Percentiles rank a stretch among this genome's conserved stretches.
phyloP scores from a whole-genome alignment of 2,888 invertebrate species.

The Lasioglossum oenotherae region DNA sequence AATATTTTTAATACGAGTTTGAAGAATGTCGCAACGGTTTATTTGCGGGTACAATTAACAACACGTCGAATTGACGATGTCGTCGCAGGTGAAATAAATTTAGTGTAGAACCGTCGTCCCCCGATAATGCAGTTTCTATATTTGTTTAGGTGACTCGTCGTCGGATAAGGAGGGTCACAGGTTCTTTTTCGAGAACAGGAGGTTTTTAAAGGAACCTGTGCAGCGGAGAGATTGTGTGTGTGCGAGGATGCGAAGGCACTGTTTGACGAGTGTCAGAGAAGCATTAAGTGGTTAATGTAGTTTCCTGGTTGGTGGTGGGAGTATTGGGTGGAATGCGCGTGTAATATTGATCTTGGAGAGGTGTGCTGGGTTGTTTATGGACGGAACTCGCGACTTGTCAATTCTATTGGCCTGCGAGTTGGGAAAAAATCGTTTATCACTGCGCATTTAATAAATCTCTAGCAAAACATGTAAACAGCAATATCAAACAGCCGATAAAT shows the following conservation, averaged over 20 bases:
- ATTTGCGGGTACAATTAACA: constrained; percentile 40
- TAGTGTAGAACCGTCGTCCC: not conserved
- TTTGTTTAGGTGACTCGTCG: constrained; percentile 32
- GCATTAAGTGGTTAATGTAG: constrained; percentile 13
- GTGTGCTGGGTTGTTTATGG: not conserved
- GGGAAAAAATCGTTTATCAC: not conserved
- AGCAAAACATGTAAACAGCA: not conserved
- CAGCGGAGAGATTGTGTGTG: not conserved
- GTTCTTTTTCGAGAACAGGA: not conserved
- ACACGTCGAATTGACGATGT: constrained; percentile 22
- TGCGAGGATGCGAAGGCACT: not conserved
- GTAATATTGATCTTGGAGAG: not conserved
- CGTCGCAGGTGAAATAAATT: constrained; percentile 40
- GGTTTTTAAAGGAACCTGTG: constrained; percentile 1
- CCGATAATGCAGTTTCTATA: constrained; percentile 28
- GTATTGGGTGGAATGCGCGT: not conserved
- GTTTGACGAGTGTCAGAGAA: constrained; percentile 8
- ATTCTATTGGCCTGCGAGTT: not conserved
- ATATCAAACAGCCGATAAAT: not conserved
- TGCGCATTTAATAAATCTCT: not conserved
- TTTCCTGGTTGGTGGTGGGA: not conserved
- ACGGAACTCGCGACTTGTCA: not conserved
- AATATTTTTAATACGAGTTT: not conserved
- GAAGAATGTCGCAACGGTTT: constrained; percentile 22
- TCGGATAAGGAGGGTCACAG: not conserved